phyloP scores from a whole-genome alignment of 1,140 invertebrate genomes.

The Platyscapa corneri region DNA sequence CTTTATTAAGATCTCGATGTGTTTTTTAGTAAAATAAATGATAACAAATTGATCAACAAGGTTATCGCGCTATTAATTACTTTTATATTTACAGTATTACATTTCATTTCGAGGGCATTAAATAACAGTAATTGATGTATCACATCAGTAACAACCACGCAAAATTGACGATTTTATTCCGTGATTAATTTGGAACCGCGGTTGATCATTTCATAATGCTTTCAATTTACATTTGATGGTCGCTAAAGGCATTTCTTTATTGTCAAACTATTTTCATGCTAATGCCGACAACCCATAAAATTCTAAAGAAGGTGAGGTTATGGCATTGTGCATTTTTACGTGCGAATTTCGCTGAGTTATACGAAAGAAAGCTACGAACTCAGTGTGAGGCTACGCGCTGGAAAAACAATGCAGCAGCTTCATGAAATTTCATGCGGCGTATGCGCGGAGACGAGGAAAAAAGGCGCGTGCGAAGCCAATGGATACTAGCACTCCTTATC shows the following conservation, averaged over 20 bases:
- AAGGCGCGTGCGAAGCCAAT: constrained; percentile 16
- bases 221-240: neutral
- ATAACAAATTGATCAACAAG: too few species aligned
- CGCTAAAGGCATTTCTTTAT: neutral
- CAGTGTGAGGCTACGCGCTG: neutral
- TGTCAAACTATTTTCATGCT: constrained; percentile 33
- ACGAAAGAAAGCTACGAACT: constrained; percentile 37
- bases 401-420: constrained; percentile 48
- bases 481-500: constrained; percentile 56
- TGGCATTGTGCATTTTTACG: constrained; percentile 48
- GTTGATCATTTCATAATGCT: constrained; percentile 4
- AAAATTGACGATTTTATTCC: neutral
- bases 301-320: constrained; percentile 54
- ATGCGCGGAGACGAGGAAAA: constrained; percentile 46
- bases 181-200: neutral
- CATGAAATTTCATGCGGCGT: constrained; percentile 47
- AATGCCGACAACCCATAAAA: constrained; percentile 23
- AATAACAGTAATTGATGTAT: neutral
- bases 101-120: neutral
- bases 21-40: too few species aligned
- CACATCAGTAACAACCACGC: neutral
- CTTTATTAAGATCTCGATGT: too few species aligned
- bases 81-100: neutral
- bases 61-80: neutral
- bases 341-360: constrained; percentile 1